Percentiles rank a stretch among this genome's conserved stretches.
Evolutionary conservation across 2,113 vertebrate genomes (phyloP).

Genomic region (Falco punctatus): DNA sequence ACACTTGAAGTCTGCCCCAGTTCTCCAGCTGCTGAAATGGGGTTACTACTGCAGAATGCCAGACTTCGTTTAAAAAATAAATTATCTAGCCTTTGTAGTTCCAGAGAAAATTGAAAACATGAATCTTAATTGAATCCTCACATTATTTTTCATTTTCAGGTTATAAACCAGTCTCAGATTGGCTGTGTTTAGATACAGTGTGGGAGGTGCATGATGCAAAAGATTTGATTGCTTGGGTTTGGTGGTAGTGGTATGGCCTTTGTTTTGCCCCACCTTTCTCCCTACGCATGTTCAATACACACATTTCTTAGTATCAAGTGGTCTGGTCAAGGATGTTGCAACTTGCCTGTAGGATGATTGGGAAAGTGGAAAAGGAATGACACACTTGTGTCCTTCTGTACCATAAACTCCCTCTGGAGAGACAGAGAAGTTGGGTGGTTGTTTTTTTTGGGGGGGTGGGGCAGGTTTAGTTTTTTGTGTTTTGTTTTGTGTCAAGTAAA

Average conservation of each 20-base stretch:
- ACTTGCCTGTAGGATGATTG: neutral
- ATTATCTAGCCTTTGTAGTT: neutral
- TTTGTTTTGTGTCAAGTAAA: neutral
- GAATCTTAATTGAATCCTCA: neutral
- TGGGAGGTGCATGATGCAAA: neutral
- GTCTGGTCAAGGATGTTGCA: neutral
- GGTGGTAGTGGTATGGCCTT: neutral
- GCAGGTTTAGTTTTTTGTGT: no score
- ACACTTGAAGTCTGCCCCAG: neutral
- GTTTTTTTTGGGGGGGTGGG: no score
- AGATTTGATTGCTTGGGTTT: neutral
- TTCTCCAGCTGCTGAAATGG: conserved; percentile 33
- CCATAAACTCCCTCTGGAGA: neutral
- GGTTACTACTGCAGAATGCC: neutral
- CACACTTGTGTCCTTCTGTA: neutral
- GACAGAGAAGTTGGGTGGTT: neutral
- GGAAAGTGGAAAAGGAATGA: neutral
- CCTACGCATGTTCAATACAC: accelerated
- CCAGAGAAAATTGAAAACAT: neutral
- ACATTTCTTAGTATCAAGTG: neutral
- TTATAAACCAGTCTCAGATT: neutral
- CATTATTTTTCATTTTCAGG: neutral
- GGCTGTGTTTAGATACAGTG: neutral
- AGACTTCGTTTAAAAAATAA: conserved; percentile 3
- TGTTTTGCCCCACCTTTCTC: neutral